Evolutionary conservation across 35 echinoderm and acorn worm species (phyloP), one percentile per base, ranked within the genome.

Genomic region (Lytechinus variegatus): DNA sequence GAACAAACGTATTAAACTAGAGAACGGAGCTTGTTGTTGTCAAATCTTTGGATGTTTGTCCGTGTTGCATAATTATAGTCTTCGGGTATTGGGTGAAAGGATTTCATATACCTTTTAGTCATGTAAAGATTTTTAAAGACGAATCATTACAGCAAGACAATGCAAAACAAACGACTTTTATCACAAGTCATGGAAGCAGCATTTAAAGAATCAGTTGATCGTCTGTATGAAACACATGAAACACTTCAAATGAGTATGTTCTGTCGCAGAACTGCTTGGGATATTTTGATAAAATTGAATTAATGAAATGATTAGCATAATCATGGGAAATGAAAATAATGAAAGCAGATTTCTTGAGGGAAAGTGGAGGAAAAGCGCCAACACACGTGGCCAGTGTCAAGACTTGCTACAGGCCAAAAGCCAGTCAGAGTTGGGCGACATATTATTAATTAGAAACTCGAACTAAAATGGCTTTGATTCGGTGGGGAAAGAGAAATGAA

Each of bases 301-400:
- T 55, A 93, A 93, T 93, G 92, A 93, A 27, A 57, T 93, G 19
- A 93, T 57, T 93, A 57, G 92, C 92, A 93, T 93, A 93, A 93
- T 93, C 52, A 90, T 93, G 54, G 52, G 92, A 54, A 93, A 93
- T 93, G 92, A 54, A 93, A 93, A 93, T 54, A 93, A 10, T 93
- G 92, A 93, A 6, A 57, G 52, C 92, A 57, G 92, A 27, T 55
- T 54, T 57, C 54, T 93, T 93, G 29, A 57, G 54, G 54, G 53
- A 27, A 57, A 57, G 53, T 27, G 5, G 27, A 27, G 24, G 11
- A 93, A 57, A 93, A 93, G 92, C 54, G 53, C n/a, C n/a, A n/a
- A 27, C 21, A 54, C 92, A 57, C 55, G 92, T 57, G 52, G 27
- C 55, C n/a, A 19, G 92, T 93, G 92, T 27, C 92, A 57, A 93